Conservation (phyloP, 2,113 vertebrate genomes). For the Erythrolamprus reginae region DNA sequence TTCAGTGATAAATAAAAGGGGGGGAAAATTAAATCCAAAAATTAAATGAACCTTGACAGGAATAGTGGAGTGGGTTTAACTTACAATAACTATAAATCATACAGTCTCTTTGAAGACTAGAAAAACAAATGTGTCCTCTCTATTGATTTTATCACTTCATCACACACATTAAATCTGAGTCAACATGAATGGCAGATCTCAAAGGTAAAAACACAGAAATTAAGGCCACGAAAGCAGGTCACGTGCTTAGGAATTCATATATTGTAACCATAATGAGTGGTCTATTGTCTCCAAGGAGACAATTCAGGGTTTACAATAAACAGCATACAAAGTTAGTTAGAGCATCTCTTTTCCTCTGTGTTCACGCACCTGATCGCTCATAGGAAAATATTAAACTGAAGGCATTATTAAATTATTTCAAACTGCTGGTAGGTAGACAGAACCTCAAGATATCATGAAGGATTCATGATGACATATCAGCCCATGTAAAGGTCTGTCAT, state of each 20-base stretch:
- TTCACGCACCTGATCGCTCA: conserved; percentile 15
- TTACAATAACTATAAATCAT: conserved; percentile 62
- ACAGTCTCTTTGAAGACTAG: conserved; percentile 52
- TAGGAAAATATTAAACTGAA: conserved; percentile 41
- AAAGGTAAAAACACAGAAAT: conserved; percentile 55
- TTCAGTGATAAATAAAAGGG: conserved; percentile 44
- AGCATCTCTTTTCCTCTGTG: conserved; percentile 30
- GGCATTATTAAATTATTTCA: conserved; percentile 48
- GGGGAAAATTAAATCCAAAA: conserved; percentile 47
- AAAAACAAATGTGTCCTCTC: conserved; percentile 50
- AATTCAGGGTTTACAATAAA: conserved; percentile 53
- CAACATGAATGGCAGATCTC: conserved; percentile 69
- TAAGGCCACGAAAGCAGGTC: conserved; percentile 66
- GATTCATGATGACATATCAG: background rate
- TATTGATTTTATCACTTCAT: conserved; percentile 73
- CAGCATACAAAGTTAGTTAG: conserved; percentile 43
- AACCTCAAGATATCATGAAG: background rate
- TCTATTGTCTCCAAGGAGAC: conserved; percentile 59
- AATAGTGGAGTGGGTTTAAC: conserved; percentile 56
- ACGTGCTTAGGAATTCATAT: conserved; percentile 64
- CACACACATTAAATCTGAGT: conserved; percentile 69
- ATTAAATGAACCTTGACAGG: conserved; percentile 52
- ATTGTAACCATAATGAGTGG: conserved; percentile 64
- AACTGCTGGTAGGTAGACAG: conserved; percentile 16
- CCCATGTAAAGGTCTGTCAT: background rate